Evolutionary conservation across 2,888 invertebrate species (phyloP), one percentile per base, ranked within the genome.

Genomic region (Toxonevra muliebris): DNA sequence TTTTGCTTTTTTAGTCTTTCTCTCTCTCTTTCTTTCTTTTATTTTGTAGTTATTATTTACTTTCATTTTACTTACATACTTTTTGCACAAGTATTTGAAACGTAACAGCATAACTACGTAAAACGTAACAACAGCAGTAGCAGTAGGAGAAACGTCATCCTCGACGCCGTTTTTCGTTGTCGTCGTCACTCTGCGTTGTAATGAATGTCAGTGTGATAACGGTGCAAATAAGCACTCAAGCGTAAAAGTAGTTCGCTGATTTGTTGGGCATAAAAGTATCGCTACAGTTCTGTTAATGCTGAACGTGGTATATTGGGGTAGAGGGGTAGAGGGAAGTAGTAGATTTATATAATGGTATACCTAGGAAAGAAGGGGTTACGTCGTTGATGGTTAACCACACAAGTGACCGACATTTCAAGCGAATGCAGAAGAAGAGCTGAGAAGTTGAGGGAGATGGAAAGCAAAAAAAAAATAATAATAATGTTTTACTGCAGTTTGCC

Each of bases 351-450:
- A n/a, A 30, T 30, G 30, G 30, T 7, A 30, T 30, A 30, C 30
- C 2, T 30, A 30, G 30, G 30, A 30, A 30, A 30, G 30, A 30
- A 30, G 30, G 30, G 40, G 40, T 30, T 45, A 7, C 30, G 17
- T 2, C 48, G 13, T 40, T 40, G n/a, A 8, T 1, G 48, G 30
- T 20, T 45, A n/a, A 65, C 41, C 43, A 20, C 42, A 63, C 72
- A 67, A 73, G 72, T 73, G 73, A 73, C 73, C 73, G 72, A 73
- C 69, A 72, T 73, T 72, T 72, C 69, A 69, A 73, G 72, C 71
- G 70, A 69, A 12, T 12, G 12, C 3, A 48, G 12, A 15, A 48
- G 12, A 48, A 15, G 12, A 15, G 48, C 8, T 15, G 48, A 3
- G 2, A 48, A n/a, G 48, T 48, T 48, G 48, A 15, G 12, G 48